Evolutionary conservation across 2,888 invertebrate genomes (phyloP), one percentile per base, ranked within the genome.

Genomic region (Conistra vaccinii): DNA sequence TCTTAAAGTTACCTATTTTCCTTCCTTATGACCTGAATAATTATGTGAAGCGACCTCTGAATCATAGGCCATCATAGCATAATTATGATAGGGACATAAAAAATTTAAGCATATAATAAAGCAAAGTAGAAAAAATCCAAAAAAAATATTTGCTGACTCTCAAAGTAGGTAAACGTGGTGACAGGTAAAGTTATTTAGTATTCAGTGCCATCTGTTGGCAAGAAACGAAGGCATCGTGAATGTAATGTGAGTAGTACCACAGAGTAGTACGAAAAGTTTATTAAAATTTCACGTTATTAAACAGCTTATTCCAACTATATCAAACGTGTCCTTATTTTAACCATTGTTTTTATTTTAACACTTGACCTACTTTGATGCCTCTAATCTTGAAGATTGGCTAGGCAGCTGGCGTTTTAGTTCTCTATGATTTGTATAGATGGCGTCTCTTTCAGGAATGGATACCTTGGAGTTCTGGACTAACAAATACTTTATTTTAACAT

Each of bases 181-280:
- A 32, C 14, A 12, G 10, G 26, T 17, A 10, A 32, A 26, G 42
- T 32, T 14, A 26, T 45, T 57, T 32, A n/a, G 3, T 35, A 29
- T 42, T 67, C 76, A 88, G 77, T 82, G 90, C 84, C 90, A 90
- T 89, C 90, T 90, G 76, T 88, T 78, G 82, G 51, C 72, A 69
- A 66, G 7, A 3, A 45, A 32, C 10, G 26, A 55, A 77, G 53
- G 6, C 51, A 42, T 12, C 32, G 26, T 51, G 17, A 51, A 20
- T 32, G 5, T 32, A 39, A 9, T 7, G 26, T 23, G 3, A 5
- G 26, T 45, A 48, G 42, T n/a, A n/a, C n/a, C n/a, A n/a, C n/a
- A n/a, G n/a, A n/a, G 35, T 6, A 35, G 12, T 48, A 4, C 1
- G 10, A 39, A 29, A 10, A 3, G 10, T 42, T 0, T 17, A 17